These are phyloP conservation scores for Gymnoscopelus microlampas DNA, from an alignment of 2,797 vertebrate genomes.

Conservation along the genomic window DNA sequence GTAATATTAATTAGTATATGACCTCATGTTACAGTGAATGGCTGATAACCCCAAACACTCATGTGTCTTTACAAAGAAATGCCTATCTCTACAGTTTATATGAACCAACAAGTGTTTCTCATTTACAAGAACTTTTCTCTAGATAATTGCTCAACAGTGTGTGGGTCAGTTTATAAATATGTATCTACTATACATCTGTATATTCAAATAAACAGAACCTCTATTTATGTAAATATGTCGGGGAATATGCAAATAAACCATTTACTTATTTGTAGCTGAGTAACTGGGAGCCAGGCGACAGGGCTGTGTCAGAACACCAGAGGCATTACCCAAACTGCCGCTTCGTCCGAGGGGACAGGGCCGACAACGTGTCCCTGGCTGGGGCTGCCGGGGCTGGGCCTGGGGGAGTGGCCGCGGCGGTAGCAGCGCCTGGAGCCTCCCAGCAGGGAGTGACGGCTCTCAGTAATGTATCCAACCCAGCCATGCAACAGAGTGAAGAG, in stretches of 20 bases:
- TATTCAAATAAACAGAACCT: no score
- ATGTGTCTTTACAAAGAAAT: no score
- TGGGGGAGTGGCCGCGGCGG: constrained; percentile 12
- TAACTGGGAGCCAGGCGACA: constrained; percentile 97
- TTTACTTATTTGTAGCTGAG: constrained; percentile 72
- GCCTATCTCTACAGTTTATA: no score
- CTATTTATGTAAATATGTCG: no score
- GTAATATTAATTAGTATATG: no score
- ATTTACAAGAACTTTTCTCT: no score
- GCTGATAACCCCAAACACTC: no score
- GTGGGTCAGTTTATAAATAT: no score
- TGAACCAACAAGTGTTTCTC: no score
- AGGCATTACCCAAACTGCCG: constrained; percentile 94
- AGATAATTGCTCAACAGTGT: not conserved
- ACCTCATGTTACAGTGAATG: no score
- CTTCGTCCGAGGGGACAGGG: constrained; percentile 87
- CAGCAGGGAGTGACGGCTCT: constrained; percentile 62
- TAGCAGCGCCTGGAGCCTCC: constrained; percentile 12
- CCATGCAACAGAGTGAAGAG: constrained; percentile 92
- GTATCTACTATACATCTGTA: no score
- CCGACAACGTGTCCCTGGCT: constrained; percentile 79
- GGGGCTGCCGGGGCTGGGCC: constrained; percentile 29
- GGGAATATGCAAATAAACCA: no score
- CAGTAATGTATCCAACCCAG: constrained; percentile 90
- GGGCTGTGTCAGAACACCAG: constrained; percentile 91